Percentiles rank a stretch among this genome's conserved stretches.
These are phyloP conservation scores for Siderastrea siderea DNA, from an alignment of 92 coral and sea anemone species.

Conservation along the genomic window DNA sequence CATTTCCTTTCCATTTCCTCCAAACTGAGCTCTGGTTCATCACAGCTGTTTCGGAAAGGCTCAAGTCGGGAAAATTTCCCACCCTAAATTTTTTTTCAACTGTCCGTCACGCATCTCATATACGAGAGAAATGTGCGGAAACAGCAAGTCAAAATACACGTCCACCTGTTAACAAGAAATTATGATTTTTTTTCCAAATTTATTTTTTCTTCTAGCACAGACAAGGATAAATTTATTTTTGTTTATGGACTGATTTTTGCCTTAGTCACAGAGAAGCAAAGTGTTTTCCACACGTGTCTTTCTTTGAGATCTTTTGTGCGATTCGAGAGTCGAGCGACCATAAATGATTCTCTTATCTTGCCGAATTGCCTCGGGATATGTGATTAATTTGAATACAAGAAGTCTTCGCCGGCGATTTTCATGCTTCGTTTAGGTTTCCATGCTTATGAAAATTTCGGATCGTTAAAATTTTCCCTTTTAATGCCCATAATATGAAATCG, in stretches of 20 bases:
- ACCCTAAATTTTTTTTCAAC: constrained; percentile 39
- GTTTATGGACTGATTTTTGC: not conserved
- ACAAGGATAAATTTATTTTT: not conserved
- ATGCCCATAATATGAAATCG: constrained; percentile 20
- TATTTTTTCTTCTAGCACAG: not conserved
- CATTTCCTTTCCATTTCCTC: constrained; percentile 56
- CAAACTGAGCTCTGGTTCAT: constrained; percentile 16
- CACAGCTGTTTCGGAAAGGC: constrained; percentile 59
- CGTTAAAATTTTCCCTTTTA: constrained; percentile 10
- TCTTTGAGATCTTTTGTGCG: constrained; percentile 71
- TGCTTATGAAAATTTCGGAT: constrained; percentile 35
- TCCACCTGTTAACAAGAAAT: constrained; percentile 42
- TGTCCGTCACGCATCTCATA: constrained; percentile 50
- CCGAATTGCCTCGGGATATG: constrained; percentile 92
- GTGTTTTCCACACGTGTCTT: constrained; percentile 52
- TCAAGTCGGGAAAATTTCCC: constrained; percentile 39
- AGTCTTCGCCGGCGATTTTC: constrained; percentile 57
- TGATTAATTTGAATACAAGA: constrained; percentile 80
- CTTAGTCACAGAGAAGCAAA: constrained; percentile 73
- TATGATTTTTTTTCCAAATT: not conserved
- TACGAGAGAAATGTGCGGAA: constrained; percentile 42
- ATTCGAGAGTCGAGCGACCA: constrained; percentile 69
- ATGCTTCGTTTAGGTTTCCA: constrained; percentile 27
- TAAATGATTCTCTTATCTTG: constrained; percentile 66
- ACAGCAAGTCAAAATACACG: constrained; percentile 42